phyloP scores from a whole-genome alignment of 2,888 invertebrate genomes.

The Helleia helle region DNA sequence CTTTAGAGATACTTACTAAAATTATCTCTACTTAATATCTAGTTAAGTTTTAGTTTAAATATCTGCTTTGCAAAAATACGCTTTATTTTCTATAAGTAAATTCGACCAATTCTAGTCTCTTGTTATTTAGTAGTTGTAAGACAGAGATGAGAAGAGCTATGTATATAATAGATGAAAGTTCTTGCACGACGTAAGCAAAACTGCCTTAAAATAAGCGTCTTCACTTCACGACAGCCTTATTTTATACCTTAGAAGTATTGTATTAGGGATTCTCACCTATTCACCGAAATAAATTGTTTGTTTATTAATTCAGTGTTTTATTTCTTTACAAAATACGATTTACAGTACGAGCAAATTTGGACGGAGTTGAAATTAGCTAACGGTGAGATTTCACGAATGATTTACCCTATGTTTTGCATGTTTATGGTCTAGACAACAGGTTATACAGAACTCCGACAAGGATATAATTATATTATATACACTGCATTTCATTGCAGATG shows the following conservation, averaged over 20 bases:
- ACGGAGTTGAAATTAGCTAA: no score
- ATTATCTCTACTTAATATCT: no score
- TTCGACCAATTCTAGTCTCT: slow-evolving; percentile 3
- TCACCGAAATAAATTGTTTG: slow-evolving; percentile 19
- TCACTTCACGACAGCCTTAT: slow-evolving; percentile 71
- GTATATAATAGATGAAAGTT: slow-evolving; percentile 24
- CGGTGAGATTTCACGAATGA: no score
- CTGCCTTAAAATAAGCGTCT: slow-evolving; percentile 64
- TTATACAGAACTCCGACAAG: no score
- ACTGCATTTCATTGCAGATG: no score
- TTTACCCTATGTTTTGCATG: no score
- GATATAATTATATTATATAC: no score
- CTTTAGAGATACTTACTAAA: no score
- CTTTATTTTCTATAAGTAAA: not conserved
- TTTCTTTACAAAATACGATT: no score
- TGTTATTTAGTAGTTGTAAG: slow-evolving; percentile 24
- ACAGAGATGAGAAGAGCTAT: not conserved
- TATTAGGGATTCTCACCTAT: slow-evolving; percentile 17
- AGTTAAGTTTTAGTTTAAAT: no score
- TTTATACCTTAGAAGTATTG: slow-evolving; percentile 53
- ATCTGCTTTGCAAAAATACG: not conserved
- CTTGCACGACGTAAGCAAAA: slow-evolving; percentile 52
- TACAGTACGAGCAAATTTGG: no score
- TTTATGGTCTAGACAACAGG: no score
- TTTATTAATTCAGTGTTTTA: slow-evolving; percentile 12